Percentiles rank a stretch among this genome's conserved stretches.
Evolutionary conservation across 2,113 vertebrate genomes (phyloP).

Genomic region (Centropus unirufus): DNA sequence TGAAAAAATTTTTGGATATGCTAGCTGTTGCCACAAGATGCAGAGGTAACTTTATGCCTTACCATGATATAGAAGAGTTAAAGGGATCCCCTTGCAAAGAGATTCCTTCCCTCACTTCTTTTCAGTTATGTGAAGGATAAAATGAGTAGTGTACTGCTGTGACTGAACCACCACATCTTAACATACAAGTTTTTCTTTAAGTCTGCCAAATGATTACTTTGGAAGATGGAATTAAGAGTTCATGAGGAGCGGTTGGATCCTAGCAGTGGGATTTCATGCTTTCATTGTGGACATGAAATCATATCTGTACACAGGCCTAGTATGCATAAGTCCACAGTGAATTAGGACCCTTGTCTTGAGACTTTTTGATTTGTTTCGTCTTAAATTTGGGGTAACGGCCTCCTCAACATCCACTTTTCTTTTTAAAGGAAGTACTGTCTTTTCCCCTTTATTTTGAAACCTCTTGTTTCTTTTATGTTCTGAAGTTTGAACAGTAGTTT

Average conservation of each 20-base stretch:
- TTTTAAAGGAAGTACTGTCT: neutral
- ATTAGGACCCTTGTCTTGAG: neutral
- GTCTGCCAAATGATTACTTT: neutral
- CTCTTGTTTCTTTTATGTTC: neutral
- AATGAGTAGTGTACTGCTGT: neutral
- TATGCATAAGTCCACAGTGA: neutral
- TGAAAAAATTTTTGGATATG: neutral
- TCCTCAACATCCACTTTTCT: neutral
- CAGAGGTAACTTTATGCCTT: neutral
- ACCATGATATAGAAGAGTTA: neutral
- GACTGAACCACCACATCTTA: neutral
- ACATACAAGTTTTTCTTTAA: neutral
- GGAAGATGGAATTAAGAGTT: neutral
- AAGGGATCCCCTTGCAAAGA: neutral
- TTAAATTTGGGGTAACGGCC: neutral
- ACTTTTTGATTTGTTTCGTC: neutral
- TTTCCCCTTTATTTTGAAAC: neutral
- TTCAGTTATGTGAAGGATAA: neutral
- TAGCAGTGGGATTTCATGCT: neutral
- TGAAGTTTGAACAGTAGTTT: neutral
- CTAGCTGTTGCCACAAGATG: neutral
- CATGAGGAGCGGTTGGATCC: neutral
- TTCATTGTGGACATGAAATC: neutral
- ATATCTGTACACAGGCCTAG: neutral
- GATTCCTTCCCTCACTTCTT: neutral